Conservation (phyloP, 2,888 invertebrate species). For the Strigamia maritima region DNA sequence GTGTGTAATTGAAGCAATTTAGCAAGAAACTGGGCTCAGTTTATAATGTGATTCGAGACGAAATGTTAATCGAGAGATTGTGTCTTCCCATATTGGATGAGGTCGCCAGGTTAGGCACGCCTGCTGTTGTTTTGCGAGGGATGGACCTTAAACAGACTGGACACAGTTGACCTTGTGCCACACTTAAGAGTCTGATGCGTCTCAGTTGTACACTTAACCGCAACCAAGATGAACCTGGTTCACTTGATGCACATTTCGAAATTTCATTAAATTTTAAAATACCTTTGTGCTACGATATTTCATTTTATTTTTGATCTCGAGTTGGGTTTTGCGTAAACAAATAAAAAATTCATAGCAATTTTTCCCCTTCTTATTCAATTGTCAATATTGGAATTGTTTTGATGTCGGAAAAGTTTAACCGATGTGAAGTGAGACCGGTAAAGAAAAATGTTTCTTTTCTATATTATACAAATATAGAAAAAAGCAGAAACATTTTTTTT, state of each 20-base stretch:
- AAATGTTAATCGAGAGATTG: not conserved
- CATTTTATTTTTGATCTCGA: not conserved
- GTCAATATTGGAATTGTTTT: not conserved
- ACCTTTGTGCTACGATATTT: not conserved
- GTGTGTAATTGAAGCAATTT: not conserved
- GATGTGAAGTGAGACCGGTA: not conserved
- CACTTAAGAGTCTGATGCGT: not conserved
- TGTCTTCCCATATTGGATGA: not conserved
- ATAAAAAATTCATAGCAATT: not conserved
- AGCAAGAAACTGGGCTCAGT: not conserved
- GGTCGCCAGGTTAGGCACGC: not conserved
- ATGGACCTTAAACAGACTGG: conserved; percentile 16
- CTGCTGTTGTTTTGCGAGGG: not conserved
- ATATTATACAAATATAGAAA: too few relatives aligned
- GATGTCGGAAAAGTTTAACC: not conserved
- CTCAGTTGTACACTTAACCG: not conserved
- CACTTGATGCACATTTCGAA: conserved; percentile 8
- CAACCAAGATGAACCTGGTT: not conserved
- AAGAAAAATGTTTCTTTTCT: not conserved
- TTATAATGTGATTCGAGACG: not conserved
- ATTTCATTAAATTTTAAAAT: not conserved
- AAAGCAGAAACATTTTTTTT: too few relatives aligned
- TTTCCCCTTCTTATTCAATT: not conserved
- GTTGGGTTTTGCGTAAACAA: not conserved
- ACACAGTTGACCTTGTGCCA: conserved; percentile 4